Evolutionary conservation across 2,888 invertebrate species (phyloP).

Genomic region (Galerucella pusilla): DNA sequence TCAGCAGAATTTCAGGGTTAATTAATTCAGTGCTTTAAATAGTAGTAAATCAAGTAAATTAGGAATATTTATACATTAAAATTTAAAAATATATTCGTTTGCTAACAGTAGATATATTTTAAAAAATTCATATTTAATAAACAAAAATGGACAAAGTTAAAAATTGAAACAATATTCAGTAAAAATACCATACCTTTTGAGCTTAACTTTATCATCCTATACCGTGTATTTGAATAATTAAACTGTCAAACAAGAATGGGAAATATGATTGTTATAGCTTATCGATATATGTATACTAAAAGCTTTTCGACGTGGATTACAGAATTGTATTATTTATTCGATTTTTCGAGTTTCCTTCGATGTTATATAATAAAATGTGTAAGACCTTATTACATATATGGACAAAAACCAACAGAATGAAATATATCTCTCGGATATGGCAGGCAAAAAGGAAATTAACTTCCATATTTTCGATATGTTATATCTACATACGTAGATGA

Average conservation of each 20-base stretch:
- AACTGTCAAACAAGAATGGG: background rate
- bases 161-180: background rate
- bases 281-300: background rate
- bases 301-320: background rate
- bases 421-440: slow-evolving; percentile 17
- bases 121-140: no score
- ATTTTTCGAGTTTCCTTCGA: slow-evolving; percentile 2
- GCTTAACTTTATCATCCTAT: background rate
- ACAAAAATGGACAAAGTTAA: background rate
- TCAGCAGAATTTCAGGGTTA: no score
- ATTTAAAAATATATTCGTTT: no score
- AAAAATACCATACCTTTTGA: no score
- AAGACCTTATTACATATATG: background rate
- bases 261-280: background rate
- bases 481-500: slow-evolving; percentile 15
- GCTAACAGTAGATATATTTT: no score
- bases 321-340: slow-evolving; percentile 2
- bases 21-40: no score
- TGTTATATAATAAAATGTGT: background rate
- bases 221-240: background rate
- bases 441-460: slow-evolving; percentile 25
- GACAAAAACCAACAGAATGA: slow-evolving; percentile 21
- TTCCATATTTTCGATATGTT: slow-evolving; percentile 25
- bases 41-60: no score
- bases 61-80: no score